A percentile compares a stretch with the other conserved stretches of the same genome.
Conservation (phyloP, 2,888 invertebrate species). For the Perizoma flavofasciatum region DNA sequence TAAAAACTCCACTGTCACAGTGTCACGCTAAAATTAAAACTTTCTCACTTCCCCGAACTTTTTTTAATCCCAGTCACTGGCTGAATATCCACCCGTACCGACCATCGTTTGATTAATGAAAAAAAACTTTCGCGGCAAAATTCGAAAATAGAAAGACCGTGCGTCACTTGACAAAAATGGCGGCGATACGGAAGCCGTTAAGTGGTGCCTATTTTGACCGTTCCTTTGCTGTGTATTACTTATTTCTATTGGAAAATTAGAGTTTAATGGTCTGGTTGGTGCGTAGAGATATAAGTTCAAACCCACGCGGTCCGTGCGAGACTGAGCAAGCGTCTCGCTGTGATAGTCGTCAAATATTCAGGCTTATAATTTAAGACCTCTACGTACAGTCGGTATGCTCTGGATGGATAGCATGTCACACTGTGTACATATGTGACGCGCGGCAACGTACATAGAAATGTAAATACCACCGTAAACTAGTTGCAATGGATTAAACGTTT, state of each 20-base stretch:
- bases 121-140: constrained; percentile 61
- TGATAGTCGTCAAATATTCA: constrained; percentile 74
- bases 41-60: constrained; percentile 35
- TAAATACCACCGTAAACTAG: constrained; percentile 38
- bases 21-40: constrained; percentile 26
- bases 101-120: constrained; percentile 58
- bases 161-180: constrained; percentile 59
- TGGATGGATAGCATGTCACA: constrained; percentile 55
- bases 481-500: too few species aligned
- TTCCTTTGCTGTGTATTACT: constrained; percentile 65
- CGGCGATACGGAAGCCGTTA: constrained; percentile 61
- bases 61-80: constrained; percentile 45
- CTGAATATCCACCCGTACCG: constrained; percentile 47
- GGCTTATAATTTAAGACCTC: constrained; percentile 75
- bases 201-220: constrained; percentile 72
- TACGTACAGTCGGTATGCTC: constrained; percentile 52
- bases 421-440: constrained; percentile 51
- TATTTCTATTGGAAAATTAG: constrained; percentile 81
- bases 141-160: constrained; percentile 64
- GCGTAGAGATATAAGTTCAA: constrained; percentile 57
- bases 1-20: constrained; percentile 70
- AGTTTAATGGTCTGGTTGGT: constrained; percentile 70
- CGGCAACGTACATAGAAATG: constrained; percentile 52
- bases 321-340: constrained; percentile 62
- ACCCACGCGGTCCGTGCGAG: constrained; percentile 73